Conservation (phyloP, 1,140 invertebrate genomes). For the Euura lappo region DNA sequence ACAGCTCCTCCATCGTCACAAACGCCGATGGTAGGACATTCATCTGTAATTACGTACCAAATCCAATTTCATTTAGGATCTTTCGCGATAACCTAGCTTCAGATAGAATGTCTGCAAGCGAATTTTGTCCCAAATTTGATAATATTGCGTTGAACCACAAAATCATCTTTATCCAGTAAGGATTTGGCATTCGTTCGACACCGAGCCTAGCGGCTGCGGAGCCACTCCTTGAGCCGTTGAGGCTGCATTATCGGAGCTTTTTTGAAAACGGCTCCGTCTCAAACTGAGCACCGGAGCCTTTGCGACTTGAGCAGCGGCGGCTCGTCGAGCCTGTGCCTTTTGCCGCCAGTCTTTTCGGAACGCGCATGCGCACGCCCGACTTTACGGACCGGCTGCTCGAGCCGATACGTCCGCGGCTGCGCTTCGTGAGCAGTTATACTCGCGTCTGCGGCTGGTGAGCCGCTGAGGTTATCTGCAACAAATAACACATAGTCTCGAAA, state of each 20-base stretch:
- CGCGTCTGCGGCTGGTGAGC: neutral
- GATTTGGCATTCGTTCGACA: neutral
- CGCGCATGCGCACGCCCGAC: neutral
- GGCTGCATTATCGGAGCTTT: neutral
- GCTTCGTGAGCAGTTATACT: neutral
- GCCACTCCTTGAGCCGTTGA: neutral
- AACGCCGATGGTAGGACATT: neutral
- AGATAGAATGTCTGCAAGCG: neutral
- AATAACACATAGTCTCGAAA: neutral
- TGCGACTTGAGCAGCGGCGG: neutral
- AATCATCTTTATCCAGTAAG: neutral
- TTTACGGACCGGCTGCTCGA: neutral
- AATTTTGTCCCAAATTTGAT: neutral
- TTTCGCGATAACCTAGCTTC: neutral
- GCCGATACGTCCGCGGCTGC: neutral
- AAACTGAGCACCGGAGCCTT: neutral
- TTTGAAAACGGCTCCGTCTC: neutral
- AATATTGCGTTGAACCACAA: neutral
- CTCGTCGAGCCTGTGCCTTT: neutral
- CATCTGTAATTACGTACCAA: neutral
- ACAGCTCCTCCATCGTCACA: conserved; percentile 1
- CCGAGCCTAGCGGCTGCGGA: neutral
- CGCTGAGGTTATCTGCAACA: neutral
- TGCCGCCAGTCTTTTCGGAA: neutral
- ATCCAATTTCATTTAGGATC: neutral